A percentile compares a stretch with the other conserved stretches of the same genome.
Evolutionary conservation across 2,113 vertebrate genomes (phyloP).

Genomic region (Ciconia stormi): DNA sequence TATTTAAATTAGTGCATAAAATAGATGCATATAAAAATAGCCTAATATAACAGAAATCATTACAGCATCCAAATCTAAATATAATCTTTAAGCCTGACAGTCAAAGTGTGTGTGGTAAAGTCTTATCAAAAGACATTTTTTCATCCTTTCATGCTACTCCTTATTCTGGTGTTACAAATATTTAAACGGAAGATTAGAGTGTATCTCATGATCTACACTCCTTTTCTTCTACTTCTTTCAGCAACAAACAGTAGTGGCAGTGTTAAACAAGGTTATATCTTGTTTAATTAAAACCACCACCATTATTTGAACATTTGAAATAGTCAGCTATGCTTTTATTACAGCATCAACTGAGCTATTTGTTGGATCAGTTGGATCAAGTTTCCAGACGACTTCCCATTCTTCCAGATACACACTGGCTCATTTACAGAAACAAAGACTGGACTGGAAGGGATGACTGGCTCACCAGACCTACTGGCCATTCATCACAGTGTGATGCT

Average conservation of each 20-base stretch:
- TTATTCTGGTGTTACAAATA: neutral
- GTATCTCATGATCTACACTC: neutral
- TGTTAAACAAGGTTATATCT: neutral
- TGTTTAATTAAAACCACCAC: neutral
- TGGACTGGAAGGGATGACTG: neutral
- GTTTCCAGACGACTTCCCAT: conserved; percentile 21
- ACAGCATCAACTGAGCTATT: neutral
- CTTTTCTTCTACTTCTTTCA: neutral
- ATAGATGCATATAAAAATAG: neutral
- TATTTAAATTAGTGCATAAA: neutral
- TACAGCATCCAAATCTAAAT: neutral
- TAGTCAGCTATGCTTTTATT: neutral
- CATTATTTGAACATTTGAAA: neutral
- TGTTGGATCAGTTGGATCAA: conserved; percentile 25
- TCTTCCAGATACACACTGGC: conserved; percentile 11
- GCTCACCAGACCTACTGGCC: conserved; percentile 12
- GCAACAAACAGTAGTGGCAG: neutral
- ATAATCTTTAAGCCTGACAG: neutral
- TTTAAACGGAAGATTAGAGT: neutral
- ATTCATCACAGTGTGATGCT: neutral
- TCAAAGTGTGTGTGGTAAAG: neutral
- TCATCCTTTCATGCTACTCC: neutral
- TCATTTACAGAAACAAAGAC: conserved; percentile 42
- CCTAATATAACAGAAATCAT: neutral
- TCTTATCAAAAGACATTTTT: neutral